Base-by-base conservation (phyloP, 92 coral and sea anemone genomes). In the Epizoanthus fatuus region DNA sequence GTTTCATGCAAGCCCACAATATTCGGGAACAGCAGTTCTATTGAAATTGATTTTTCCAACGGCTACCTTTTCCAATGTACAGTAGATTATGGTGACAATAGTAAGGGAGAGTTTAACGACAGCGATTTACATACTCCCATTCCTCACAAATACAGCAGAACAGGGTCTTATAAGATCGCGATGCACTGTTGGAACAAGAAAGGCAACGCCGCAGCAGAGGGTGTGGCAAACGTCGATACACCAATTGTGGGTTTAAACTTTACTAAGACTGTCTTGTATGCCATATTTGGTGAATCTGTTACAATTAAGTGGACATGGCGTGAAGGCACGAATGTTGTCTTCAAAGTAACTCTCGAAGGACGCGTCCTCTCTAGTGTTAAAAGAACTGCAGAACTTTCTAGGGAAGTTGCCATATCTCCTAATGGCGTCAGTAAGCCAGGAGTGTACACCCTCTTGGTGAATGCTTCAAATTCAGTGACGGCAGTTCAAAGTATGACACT, bases 391-490 rank as follows among this genome's bases (percentile, higher is more conserved):
- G 44, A 81, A 17, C 69, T 8, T 11, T 2, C 47, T 4, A 86
- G 84, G 1, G 44, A 20, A 32, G 74, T 89, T 59, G 63, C 5
- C 58, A 81, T 96, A 11, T 71, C 29, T 10, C 84, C 86, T 0
- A 49, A 52, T 15, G 69, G 71, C 40, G 75, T 95, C 71, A 12
- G 79, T 2, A 40, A 25, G 17, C 98, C 99, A 39, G 99, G 96
- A 17, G 45, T 73, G 22, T 93, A 94, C 71, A 75, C 67, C 7
- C n/a, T 96, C n/a, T 55, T 67, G 19, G 78, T 96, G 7, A 80
- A 79, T 37, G 93, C 95, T 7, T 74, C 91, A 14, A 96, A 96
- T 80, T 80, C 91, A 1, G 95, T 96, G 10, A 83, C 96, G 2
- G 56, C 79, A 8, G 42, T 85, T 7, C 81, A 89, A 71, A 78